Evolutionary conservation across 2,888 invertebrate genomes (phyloP).

Genomic region (Leptopilina myrica): DNA sequence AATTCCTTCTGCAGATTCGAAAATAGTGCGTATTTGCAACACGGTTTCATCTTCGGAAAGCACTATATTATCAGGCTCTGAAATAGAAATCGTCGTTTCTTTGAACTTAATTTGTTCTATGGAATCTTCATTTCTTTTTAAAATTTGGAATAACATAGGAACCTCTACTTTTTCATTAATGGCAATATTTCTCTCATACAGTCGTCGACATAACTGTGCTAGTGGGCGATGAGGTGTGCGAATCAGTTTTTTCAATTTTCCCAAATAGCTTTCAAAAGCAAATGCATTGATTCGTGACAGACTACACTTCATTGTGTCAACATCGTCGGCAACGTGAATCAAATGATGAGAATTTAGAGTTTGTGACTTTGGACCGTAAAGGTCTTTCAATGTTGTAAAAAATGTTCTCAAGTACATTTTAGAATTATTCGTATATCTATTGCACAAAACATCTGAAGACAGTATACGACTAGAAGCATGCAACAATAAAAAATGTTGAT

Average conservation of each 20-base stretch:
- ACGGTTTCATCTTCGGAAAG: too few species aligned
- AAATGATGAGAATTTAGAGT: conserved; percentile 50
- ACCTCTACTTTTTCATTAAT: too few species aligned
- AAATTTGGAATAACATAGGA: too few species aligned
- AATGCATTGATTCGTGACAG: conserved; percentile 46
- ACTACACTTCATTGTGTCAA: conserved; percentile 41
- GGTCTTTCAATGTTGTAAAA: conserved; percentile 7
- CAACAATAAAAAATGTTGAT: conserved; percentile 49
- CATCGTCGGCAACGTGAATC: conserved; percentile 49
- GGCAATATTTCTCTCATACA: too few species aligned
- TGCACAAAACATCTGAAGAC: conserved; percentile 29
- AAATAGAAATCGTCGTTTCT: too few species aligned
- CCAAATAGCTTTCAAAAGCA: conserved; percentile 46
- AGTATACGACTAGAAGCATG: conserved; percentile 44
- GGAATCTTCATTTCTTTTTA: too few species aligned
- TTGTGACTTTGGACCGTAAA: conserved; percentile 43
- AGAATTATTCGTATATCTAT: conserved; percentile 10
- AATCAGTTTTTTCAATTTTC: conserved; percentile 45
- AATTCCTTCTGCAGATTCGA: too few species aligned
- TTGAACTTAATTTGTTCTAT: too few species aligned
- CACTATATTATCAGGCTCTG: too few species aligned
- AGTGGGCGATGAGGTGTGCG: conserved; percentile 46
- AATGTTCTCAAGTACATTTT: conserved; percentile 47
- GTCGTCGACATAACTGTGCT: conserved; percentile 8
- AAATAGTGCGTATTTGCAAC: too few species aligned